Evolutionary conservation across 2,888 invertebrate species (phyloP).

Genomic region (Sisyra terminalis): DNA sequence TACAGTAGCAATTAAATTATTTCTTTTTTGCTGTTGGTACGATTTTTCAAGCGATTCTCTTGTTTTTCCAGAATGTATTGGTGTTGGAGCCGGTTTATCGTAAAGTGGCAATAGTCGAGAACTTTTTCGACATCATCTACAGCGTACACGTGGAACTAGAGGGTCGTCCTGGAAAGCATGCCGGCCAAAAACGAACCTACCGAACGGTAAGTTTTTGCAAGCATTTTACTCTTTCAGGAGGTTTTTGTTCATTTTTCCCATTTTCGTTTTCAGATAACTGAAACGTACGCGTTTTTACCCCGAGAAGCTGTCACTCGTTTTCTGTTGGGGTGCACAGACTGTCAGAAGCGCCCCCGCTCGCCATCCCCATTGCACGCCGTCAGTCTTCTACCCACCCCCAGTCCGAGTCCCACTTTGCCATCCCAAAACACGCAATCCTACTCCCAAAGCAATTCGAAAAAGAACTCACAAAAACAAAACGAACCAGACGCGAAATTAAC

Average conservation of each 20-base stretch:
- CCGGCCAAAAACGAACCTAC: slow-evolving; percentile 94
- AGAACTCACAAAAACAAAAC: slow-evolving; percentile 14
- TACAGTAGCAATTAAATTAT: too few species aligned
- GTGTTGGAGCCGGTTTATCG: slow-evolving; percentile 36
- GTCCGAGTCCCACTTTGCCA: slow-evolving; percentile 22
- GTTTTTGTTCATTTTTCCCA: not conserved
- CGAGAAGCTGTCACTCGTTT: slow-evolving; percentile 93
- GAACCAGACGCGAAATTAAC: slow-evolving; percentile 18
- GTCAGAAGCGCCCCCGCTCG: slow-evolving; percentile 64
- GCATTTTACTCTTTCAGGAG: not conserved
- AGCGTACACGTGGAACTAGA: slow-evolving; percentile 89
- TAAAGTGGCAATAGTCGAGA: slow-evolving; percentile 92
- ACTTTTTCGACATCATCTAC: slow-evolving; percentile 94
- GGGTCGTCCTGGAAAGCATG: slow-evolving; percentile 83
- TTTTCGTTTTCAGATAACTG: slow-evolving; percentile 62
- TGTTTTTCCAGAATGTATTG: slow-evolving; percentile 13
- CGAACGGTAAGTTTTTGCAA: slow-evolving; percentile 58
- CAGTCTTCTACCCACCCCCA: slow-evolving; percentile 24
- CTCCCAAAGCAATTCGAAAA: not conserved
- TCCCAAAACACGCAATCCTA: slow-evolving; percentile 6
- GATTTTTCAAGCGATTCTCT: too few species aligned
- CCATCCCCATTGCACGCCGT: slow-evolving; percentile 35
- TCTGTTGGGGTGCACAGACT: slow-evolving; percentile 85
- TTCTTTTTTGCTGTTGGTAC: too few species aligned
- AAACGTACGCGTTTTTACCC: slow-evolving; percentile 89